Percentiles rank a stretch among this genome's conserved stretches.
Evolutionary conservation across 2,113 vertebrate genomes (phyloP).

Genomic region (Lamprologus speciosus): DNA sequence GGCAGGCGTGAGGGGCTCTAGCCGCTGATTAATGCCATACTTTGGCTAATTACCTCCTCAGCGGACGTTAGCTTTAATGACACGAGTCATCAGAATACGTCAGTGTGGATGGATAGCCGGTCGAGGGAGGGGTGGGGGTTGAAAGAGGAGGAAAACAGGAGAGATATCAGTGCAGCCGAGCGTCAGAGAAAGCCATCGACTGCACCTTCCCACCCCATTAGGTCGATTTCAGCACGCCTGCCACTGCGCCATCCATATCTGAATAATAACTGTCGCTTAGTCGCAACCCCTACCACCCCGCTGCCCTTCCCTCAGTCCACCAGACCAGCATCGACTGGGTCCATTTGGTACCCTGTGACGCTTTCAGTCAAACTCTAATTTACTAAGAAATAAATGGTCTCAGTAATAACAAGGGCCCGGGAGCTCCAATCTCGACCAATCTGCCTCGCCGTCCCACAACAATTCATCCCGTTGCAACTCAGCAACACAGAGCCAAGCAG

Average conservation of each 20-base stretch:
- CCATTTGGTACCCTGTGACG: constrained; percentile 64
- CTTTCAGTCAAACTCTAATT: constrained; percentile 63
- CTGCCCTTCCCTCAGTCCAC: constrained; percentile 48
- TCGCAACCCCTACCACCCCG: constrained; percentile 32
- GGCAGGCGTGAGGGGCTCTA: constrained; percentile 51
- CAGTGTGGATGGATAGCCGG: constrained; percentile 60
- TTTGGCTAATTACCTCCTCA: constrained; percentile 73
- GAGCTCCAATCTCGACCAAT: constrained; percentile 25
- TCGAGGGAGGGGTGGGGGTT: constrained; percentile 3
- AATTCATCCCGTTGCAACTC: background rate
- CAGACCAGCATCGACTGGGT: constrained; percentile 48
- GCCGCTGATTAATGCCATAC: constrained; percentile 72
- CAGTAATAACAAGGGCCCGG: constrained; percentile 48
- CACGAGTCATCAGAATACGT: constrained; percentile 73
- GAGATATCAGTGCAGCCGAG: constrained; percentile 64
- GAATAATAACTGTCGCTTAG: constrained; percentile 67
- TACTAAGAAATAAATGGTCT: constrained; percentile 61
- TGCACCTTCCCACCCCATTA: constrained; percentile 73
- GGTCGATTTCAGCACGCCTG: constrained; percentile 50
- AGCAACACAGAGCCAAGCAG: background rate
- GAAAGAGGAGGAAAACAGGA: constrained; percentile 36
- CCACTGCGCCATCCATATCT: constrained; percentile 49
- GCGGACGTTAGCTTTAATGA: constrained; percentile 73
- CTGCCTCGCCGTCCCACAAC: constrained; percentile 18
- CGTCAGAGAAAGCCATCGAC: constrained; percentile 62